A percentile compares a stretch with the other conserved stretches of the same genome.
phyloP scores from a whole-genome alignment of 2,888 invertebrate genomes.

The Andrena bucephala region DNA sequence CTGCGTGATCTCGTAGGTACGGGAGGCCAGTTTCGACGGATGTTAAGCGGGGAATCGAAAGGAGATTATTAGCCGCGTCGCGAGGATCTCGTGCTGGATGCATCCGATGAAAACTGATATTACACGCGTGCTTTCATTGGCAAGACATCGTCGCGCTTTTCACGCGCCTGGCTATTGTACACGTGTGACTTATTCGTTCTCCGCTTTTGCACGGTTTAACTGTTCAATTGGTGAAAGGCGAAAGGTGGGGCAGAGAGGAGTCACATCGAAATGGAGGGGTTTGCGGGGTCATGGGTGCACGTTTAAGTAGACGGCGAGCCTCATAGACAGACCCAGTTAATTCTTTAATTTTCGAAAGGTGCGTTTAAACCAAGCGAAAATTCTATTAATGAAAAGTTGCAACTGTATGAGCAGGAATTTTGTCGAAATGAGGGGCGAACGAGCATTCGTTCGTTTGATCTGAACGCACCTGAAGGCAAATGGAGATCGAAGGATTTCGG shows the following conservation, averaged over 20 bases:
- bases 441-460: too few relatives aligned
- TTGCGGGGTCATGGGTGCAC: too few relatives aligned
- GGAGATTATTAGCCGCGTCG: conserved; percentile 1
- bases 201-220: neutral
- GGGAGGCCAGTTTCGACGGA: neutral
- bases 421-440: too few relatives aligned
- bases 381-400: too few relatives aligned
- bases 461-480: neutral
- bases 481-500: too few relatives aligned
- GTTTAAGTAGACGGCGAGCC: neutral
- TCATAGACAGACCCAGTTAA: neutral
- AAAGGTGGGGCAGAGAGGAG: too few relatives aligned
- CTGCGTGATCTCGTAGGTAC: conserved; percentile 10
- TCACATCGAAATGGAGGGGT: too few relatives aligned
- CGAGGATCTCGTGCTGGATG: neutral
- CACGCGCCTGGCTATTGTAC: neutral
- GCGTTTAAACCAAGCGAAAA: too few relatives aligned
- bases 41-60: conserved; percentile 8
- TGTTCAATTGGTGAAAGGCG: too few relatives aligned
- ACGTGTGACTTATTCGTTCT: neutral
- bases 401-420: too few relatives aligned
- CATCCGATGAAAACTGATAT: conserved; percentile 19
- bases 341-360: neutral
- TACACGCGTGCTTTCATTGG: neutral
- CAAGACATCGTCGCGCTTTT: neutral